A percentile compares a stretch with the other conserved stretches of the same genome.
Evolutionary conservation across 1,140 invertebrate species (phyloP).

Genomic region (Drosophila parvula): DNA sequence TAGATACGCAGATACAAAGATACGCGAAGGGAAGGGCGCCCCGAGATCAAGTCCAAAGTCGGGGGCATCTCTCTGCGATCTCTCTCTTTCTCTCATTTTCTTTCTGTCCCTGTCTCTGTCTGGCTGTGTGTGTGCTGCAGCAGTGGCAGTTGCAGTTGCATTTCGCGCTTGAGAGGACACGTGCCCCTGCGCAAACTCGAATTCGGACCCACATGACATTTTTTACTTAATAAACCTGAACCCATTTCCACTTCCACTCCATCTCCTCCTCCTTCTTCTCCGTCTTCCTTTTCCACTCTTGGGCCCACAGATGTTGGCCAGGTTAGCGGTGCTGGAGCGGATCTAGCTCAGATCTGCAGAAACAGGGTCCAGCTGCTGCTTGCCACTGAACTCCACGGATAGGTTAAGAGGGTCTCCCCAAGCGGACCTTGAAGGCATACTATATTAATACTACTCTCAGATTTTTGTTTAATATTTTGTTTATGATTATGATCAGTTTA

Average conservation of each 20-base stretch:
- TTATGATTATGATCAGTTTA: no score
- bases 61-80: slow-evolving; percentile 37
- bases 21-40: slow-evolving; percentile 17
- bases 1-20: slow-evolving; percentile 27
- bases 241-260: slow-evolving; percentile 12
- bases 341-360: not conserved
- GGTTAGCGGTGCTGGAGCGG: not conserved
- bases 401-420: not conserved
- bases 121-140: slow-evolving; percentile 2
- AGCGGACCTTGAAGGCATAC: not conserved
- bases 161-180: slow-evolving; percentile 80
- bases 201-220: slow-evolving; percentile 75
- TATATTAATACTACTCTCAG: no score
- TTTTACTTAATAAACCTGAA: slow-evolving; percentile 34
- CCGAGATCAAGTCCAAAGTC: slow-evolving; percentile 45
- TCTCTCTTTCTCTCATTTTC: not conserved
- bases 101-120: not conserved
- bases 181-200: slow-evolving; percentile 62
- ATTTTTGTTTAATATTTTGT: no score
- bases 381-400: not conserved
- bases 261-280: not conserved
- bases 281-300: not conserved
- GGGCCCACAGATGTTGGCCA: slow-evolving; percentile 22
- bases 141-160: slow-evolving; percentile 55
- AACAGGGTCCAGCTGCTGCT: slow-evolving; percentile 19